phyloP scores from a whole-genome alignment of 2,888 invertebrate genomes.

The Chorisops tibialis region DNA sequence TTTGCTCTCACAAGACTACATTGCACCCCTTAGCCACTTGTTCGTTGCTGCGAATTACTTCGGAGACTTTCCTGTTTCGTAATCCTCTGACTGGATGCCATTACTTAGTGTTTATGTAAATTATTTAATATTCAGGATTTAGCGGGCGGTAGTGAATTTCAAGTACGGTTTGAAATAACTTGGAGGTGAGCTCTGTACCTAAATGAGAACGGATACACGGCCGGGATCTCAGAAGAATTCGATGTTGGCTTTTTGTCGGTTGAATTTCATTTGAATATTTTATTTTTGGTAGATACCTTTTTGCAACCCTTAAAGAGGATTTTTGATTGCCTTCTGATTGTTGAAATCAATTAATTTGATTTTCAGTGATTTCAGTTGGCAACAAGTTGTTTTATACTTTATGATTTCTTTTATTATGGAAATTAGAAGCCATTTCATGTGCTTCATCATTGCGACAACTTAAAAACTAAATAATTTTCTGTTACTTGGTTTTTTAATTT shows the following conservation, averaged over 20 bases:
- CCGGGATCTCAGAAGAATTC: not conserved
- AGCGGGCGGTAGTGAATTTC: too few relatives aligned
- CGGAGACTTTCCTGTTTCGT: not conserved
- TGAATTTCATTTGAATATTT: conserved; percentile 4
- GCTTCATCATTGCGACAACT: too few relatives aligned
- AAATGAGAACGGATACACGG: too few relatives aligned
- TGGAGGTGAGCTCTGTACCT: too few relatives aligned
- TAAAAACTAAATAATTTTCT: too few relatives aligned
- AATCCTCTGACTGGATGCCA: not conserved
- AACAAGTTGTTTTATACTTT: not conserved
- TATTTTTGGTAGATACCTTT: not conserved
- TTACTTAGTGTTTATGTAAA: conserved; percentile 30
- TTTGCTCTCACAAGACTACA: not conserved
- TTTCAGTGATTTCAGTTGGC: not conserved
- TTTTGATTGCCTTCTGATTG: not conserved
- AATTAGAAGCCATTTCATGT: not conserved
- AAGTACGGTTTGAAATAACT: too few relatives aligned
- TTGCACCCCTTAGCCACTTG: conserved; percentile 1
- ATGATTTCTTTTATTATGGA: not conserved
- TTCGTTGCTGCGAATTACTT: not conserved
- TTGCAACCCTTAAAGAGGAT: not conserved
- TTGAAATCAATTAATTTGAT: not conserved
- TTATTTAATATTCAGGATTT: conserved; percentile 31
- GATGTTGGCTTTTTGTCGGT: not conserved
- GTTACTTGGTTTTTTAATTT: too few relatives aligned